Percentiles rank a stretch among this genome's conserved stretches.
Evolutionary conservation across 2,888 invertebrate genomes (phyloP).

Genomic region (Phengaris alcon): DNA sequence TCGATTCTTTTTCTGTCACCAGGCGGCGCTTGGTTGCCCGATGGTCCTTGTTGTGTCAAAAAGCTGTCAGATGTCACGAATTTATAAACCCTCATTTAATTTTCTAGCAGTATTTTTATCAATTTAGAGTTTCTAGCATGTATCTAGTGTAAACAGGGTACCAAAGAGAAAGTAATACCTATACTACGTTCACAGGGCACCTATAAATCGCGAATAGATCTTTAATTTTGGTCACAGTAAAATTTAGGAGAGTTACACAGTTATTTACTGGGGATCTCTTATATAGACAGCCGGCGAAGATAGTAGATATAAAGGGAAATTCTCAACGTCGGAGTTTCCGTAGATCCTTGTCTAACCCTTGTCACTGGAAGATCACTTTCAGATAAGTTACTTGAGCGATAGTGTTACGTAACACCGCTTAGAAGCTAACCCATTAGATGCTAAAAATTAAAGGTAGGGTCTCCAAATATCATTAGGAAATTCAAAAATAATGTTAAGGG

Average conservation of each 20-base stretch:
- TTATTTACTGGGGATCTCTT: slow-evolving; percentile 13
- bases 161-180: too few relatives aligned
- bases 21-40: too few relatives aligned
- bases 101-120: too few relatives aligned
- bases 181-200: too few relatives aligned
- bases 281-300: slow-evolving; percentile 15
- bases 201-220: too few relatives aligned
- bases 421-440: neutral
- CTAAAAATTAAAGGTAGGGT: neutral
- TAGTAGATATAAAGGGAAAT: slow-evolving; percentile 26
- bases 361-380: slow-evolving; percentile 42
- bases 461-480: neutral
- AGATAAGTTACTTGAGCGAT: slow-evolving; percentile 40
- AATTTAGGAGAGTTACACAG: neutral
- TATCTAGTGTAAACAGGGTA: too few relatives aligned
- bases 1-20: too few relatives aligned
- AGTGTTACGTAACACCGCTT: slow-evolving; percentile 32
- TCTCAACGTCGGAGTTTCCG: slow-evolving; percentile 37
- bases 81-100: too few relatives aligned
- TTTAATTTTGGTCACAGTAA: slow-evolving; percentile 1
- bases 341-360: slow-evolving; percentile 48
- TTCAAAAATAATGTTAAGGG: too few relatives aligned
- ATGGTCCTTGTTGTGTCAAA: too few relatives aligned
- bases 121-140: too few relatives aligned
- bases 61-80: too few relatives aligned